Percentiles rank a stretch among this genome's conserved stretches.
Evolutionary conservation across 2,797 vertebrate species (phyloP).

Genomic region (Xenops minutus): DNA sequence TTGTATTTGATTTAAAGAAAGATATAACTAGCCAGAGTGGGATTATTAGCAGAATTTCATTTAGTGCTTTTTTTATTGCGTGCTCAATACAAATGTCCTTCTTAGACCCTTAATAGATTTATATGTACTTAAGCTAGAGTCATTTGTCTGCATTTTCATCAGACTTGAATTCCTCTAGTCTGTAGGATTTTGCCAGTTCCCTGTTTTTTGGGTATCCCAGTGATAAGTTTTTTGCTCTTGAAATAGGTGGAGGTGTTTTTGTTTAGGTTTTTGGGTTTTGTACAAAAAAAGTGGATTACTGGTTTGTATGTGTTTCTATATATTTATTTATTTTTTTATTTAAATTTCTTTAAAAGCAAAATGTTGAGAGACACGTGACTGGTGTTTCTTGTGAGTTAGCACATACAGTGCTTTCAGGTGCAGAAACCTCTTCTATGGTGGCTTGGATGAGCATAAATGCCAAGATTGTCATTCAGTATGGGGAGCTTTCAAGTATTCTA

Average conservation of each 20-base stretch:
- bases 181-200: background rate
- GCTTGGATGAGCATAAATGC: background rate
- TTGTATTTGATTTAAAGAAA: background rate
- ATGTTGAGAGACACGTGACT: background rate
- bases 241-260: background rate
- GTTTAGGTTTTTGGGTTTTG: background rate
- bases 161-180: background rate
- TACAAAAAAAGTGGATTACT: background rate
- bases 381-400: background rate
- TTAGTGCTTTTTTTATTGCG: background rate
- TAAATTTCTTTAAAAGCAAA: background rate
- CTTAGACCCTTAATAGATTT: background rate
- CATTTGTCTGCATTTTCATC: background rate
- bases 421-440: background rate
- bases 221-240: background rate
- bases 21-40: background rate
- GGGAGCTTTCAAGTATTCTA: background rate
- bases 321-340: background rate
- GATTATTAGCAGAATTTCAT: background rate
- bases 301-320: background rate
- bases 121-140: background rate
- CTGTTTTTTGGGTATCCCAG: background rate
- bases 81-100: background rate
- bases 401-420: background rate
- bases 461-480: background rate